phyloP scores from a whole-genome alignment of 1,140 invertebrate genomes.

The Hyles vespertilio region DNA sequence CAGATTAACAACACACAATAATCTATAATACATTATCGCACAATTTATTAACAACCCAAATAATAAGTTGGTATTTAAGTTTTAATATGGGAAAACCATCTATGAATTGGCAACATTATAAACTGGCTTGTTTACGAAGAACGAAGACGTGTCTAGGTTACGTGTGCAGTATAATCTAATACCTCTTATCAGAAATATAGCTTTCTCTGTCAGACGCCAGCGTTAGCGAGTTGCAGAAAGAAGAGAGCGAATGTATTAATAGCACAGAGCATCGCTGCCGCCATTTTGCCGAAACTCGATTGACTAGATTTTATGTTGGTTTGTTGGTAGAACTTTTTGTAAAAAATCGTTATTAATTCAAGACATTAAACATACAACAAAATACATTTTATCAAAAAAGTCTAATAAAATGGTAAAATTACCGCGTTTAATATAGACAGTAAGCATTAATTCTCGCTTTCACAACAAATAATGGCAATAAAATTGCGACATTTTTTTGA shows the following conservation, averaged over 20 bases:
- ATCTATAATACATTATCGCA: no score
- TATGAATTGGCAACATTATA: constrained; percentile 42
- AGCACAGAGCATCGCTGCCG: constrained; percentile 57
- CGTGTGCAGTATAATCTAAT: constrained; percentile 64
- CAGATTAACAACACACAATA: no score
- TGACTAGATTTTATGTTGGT: constrained; percentile 50
- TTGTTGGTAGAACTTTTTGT: constrained; percentile 12
- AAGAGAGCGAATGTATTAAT: constrained; percentile 63
- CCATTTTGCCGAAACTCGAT: constrained; percentile 67
- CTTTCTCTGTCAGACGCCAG: constrained; percentile 45
- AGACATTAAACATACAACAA: background rate
- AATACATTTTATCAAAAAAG: background rate
- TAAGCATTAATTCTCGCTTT: constrained; percentile 16
- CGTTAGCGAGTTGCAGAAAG: constrained; percentile 21
- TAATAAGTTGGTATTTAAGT: no score
- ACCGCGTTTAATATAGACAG: background rate
- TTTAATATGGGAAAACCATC: constrained; percentile 3
- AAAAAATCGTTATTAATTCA: background rate
- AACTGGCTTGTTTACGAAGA: constrained; percentile 67
- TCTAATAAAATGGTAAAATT: background rate
- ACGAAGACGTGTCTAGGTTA: constrained; percentile 71
- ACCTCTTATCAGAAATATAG: constrained; percentile 52
- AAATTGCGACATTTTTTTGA: constrained; percentile 33
- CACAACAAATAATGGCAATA: constrained; percentile 22
- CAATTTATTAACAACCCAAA: no score